Percentiles rank a stretch among this genome's conserved stretches.
Conservation (phyloP, 2,888 invertebrate genomes). For the Frankliniella intonsa region DNA sequence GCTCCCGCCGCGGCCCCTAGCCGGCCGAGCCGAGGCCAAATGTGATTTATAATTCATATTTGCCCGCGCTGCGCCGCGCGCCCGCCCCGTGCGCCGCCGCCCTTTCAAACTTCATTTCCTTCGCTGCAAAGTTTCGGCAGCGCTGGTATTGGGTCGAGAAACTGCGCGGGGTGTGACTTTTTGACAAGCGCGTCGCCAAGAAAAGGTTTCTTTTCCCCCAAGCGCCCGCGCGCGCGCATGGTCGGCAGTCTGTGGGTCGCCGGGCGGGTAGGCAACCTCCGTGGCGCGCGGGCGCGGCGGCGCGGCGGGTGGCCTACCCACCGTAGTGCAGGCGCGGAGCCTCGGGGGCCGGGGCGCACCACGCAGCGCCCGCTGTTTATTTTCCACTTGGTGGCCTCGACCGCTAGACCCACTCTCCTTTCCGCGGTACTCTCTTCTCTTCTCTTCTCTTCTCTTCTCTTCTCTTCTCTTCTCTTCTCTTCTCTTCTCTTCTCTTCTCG, state of each 20-base stretch:
- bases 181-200: no score
- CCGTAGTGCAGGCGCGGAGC: neutral
- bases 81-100: neutral
- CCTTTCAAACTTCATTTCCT: neutral
- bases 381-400: neutral
- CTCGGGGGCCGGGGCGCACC: neutral
- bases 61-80: neutral
- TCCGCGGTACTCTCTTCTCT: neutral
- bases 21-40: neutral
- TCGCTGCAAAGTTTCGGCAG: neutral
- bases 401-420: neutral
- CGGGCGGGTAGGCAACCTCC: neutral
- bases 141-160: neutral
- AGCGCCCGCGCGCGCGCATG: no score
- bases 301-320: neutral
- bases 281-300: neutral
- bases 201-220: no score
- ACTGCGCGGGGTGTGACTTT: neutral
- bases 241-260: neutral
- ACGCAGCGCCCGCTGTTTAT: neutral
- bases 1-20: neutral
- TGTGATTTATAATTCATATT: constrained; percentile 21
- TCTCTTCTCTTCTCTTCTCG: constrained; percentile 8
- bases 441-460: neutral
- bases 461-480: no score